Evolutionary conservation across 2,888 invertebrate species (phyloP), one percentile per base, ranked within the genome.

Genomic region (Parnassius apollo): DNA sequence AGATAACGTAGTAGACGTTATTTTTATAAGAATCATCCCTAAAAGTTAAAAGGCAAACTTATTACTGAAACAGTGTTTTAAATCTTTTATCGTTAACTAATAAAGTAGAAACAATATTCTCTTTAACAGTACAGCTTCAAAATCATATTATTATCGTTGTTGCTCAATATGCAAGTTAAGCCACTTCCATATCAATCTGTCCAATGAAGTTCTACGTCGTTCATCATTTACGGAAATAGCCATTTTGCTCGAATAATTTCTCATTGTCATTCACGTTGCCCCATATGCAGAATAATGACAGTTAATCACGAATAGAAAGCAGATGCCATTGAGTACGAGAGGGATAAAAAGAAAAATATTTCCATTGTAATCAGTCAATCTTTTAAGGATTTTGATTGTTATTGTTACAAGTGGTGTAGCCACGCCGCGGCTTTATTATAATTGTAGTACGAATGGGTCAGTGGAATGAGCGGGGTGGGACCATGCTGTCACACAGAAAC

Each of bases 221-320:
- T 42, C 57, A 62, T 62, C 57, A 57, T 62, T 62, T 46, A 62
- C 61, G 57, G 61, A 57, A 62, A 57, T 57, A 52, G 57, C 42
- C 57, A 53, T 53, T 62, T 62, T 42, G 57, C 61, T 57, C 46
- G 57, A 52, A 62, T 57, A 57, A 57, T 57, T 51, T 52, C 57
- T 62, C 61, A 62, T 62, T 62, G 61, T 62, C 61, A 62, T 57
- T 62, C 61, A 57, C 13, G 46, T 57, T 45, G 57, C 53, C 56
- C 59, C 63, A 56, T 52, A 59, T 59, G 63, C 63, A 63, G 59
- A 63, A 59, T 59, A 63, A 63, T 63, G 59, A 51, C 59, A 55
- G 56, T 63, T 63, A 63, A 56, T 63, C 63, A 57, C 44, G 13
- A 59, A 42, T 55, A 12, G 56, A 51, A 55, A 63, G 51, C 63